These are phyloP conservation scores for Corydoras sp. DNA, from an alignment of 2,113 vertebrate genomes.

Conservation along the genomic window DNA sequence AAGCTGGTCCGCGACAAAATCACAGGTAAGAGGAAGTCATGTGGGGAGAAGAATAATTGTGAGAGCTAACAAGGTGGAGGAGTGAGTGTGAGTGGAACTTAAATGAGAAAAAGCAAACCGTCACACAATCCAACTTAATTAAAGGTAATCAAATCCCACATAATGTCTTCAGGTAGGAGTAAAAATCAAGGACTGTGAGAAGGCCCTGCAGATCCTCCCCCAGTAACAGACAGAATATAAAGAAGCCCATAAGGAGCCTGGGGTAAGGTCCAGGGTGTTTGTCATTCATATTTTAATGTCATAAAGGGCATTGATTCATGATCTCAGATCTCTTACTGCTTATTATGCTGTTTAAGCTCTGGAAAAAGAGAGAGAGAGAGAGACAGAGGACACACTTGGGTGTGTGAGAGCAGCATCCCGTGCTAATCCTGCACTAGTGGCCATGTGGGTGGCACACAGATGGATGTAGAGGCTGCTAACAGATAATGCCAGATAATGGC, in stretches of 20 bases:
- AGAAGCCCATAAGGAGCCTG: neutral
- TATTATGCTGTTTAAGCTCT: constrained; percentile 17
- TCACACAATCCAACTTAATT: neutral
- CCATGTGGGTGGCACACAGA: constrained; percentile 72
- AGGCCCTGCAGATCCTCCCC: neutral
- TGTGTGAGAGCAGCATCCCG: constrained; percentile 68
- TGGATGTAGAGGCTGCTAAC: constrained; percentile 62
- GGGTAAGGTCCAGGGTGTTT: neutral
- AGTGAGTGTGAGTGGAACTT: constrained; percentile 8
- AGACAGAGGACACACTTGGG: constrained; percentile 66
- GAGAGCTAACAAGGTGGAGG: neutral
- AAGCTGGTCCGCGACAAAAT: constrained; percentile 99
- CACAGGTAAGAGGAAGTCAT: constrained; percentile 75
- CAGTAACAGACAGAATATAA: neutral
- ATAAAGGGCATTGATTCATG: neutral
- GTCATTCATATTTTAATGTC: neutral
- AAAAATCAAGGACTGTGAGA: constrained; percentile 1
- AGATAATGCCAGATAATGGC: constrained; percentile 78
- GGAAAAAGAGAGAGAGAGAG: constrained; percentile 29
- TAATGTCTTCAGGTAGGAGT: constrained; percentile 16
- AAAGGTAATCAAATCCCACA: constrained; percentile 12
- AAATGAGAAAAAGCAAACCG: constrained; percentile 15
- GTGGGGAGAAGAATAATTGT: constrained; percentile 1
- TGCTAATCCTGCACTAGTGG: constrained; percentile 68
- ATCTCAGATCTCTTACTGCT: constrained; percentile 17